Conservation (phyloP, 2,113 vertebrate species). For the Corydoras maculifer region DNA sequence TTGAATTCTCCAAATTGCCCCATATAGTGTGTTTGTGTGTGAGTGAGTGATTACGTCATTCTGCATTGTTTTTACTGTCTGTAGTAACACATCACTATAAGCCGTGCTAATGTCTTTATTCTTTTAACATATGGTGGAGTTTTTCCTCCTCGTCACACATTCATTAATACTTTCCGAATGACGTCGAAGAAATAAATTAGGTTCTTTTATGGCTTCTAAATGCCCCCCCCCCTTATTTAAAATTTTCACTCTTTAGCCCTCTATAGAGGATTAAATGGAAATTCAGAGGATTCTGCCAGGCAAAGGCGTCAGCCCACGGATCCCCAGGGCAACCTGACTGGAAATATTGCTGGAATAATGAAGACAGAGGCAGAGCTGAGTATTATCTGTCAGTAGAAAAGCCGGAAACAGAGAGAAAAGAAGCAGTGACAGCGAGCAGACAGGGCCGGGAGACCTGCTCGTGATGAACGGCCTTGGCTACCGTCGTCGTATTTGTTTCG, state of each 20-base stretch:
- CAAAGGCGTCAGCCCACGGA: slow-evolving; percentile 1
- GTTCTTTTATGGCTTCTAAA: neutral
- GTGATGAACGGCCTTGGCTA: slow-evolving; percentile 27
- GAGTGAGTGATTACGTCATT: no score
- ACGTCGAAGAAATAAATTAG: neutral
- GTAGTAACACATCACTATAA: no score
- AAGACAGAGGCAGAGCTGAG: slow-evolving; percentile 31
- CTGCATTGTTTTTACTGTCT: no score
- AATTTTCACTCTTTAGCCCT: neutral
- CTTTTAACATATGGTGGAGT: neutral
- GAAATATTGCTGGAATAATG: slow-evolving; percentile 32
- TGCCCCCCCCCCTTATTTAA: no score
- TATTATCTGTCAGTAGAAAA: slow-evolving; percentile 18
- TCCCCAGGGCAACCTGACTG: slow-evolving; percentile 18
- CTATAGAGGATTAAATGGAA: slow-evolving; percentile 7
- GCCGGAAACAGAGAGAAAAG: slow-evolving; percentile 23
- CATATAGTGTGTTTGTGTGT: no score
- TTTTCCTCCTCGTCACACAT: neutral
- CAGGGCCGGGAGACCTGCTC: slow-evolving; percentile 13
- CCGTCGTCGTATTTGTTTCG: slow-evolving; percentile 8
- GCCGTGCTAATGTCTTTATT: no score
- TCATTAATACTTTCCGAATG: neutral
- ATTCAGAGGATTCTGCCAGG: slow-evolving; percentile 7
- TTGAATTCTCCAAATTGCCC: no score
- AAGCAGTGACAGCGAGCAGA: slow-evolving; percentile 13